Percentiles rank a stretch among this genome's conserved stretches.
phyloP scores from a whole-genome alignment of 2,797 vertebrate species.

The Antennarius maculatus region DNA sequence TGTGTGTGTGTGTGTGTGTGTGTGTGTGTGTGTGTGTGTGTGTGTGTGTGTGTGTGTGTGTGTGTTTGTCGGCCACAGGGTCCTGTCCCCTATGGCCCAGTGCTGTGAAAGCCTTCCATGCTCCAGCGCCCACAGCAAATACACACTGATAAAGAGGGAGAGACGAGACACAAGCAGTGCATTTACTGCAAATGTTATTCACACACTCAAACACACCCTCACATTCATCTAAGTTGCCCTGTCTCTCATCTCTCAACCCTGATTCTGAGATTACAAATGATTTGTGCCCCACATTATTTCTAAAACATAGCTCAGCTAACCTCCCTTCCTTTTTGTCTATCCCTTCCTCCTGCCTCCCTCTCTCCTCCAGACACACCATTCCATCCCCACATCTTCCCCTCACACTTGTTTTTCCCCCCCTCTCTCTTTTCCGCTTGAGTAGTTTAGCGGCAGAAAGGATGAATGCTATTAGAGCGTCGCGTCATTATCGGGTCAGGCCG shows the following conservation, averaged over 20 bases:
- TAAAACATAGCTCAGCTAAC: slow-evolving; percentile 76
- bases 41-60: slow-evolving; percentile 37
- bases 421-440: slow-evolving; percentile 76
- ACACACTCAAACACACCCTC: slow-evolving; percentile 38
- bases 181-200: slow-evolving; percentile 73
- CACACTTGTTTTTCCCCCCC: slow-evolving; percentile 36
- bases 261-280: slow-evolving; percentile 77
- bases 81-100: slow-evolving; percentile 78
- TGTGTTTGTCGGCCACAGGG: slow-evolving; percentile 53
- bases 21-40: slow-evolving; percentile 47
- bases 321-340: slow-evolving; percentile 52
- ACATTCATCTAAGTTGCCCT: slow-evolving; percentile 47
- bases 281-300: slow-evolving; percentile 72
- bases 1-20: slow-evolving; percentile 30
- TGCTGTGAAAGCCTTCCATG: slow-evolving; percentile 83
- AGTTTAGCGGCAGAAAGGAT: slow-evolving; percentile 80
- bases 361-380: slow-evolving; percentile 38
- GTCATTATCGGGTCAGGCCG: slow-evolving; percentile 82
- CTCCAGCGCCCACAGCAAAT: slow-evolving; percentile 83
- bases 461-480: slow-evolving; percentile 81
- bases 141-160: slow-evolving; percentile 82
- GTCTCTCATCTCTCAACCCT: slow-evolving; percentile 45
- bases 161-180: slow-evolving; percentile 63
- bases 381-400: slow-evolving; percentile 47
- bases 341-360: slow-evolving; percentile 14